phyloP scores from a whole-genome alignment of 2,113 vertebrate genomes.

The Aldabrachelys gigantea region DNA sequence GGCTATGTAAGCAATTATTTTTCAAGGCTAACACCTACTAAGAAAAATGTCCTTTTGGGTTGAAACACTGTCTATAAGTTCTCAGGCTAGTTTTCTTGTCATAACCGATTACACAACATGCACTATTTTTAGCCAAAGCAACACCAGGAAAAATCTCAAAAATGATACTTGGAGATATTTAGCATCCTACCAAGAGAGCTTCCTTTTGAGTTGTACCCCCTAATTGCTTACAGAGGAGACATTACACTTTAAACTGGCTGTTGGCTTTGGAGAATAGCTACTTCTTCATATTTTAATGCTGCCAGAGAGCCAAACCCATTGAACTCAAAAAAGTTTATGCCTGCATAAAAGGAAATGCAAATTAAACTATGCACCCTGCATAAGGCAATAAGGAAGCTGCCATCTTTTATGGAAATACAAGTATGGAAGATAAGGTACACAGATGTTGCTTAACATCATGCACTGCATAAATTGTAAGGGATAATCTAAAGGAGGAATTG shows the following conservation, averaged over 20 bases:
- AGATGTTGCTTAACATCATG: neutral
- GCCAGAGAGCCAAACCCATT: neutral
- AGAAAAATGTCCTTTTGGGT: neutral
- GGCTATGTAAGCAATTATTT: neutral
- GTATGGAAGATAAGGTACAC: neutral
- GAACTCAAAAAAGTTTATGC: neutral
- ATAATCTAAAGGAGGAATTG: neutral
- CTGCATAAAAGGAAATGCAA: neutral
- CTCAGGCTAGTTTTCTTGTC: neutral
- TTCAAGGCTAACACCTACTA: neutral
- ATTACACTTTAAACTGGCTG: neutral
- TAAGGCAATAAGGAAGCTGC: neutral
- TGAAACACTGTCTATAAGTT: neutral
- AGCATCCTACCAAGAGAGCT: neutral
- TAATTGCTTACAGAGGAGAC: neutral
- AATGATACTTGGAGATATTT: neutral
- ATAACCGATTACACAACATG: neutral
- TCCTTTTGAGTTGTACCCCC: rapidly evolving
- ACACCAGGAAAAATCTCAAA: neutral
- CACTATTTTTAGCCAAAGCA: neutral
- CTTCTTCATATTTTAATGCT: neutral
- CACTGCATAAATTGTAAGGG: rapidly evolving
- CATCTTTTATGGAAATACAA: neutral
- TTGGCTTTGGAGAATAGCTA: neutral
- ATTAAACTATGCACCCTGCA: neutral